phyloP scores from a whole-genome alignment of 1,140 invertebrate species.

The Aphelinus certus region DNA sequence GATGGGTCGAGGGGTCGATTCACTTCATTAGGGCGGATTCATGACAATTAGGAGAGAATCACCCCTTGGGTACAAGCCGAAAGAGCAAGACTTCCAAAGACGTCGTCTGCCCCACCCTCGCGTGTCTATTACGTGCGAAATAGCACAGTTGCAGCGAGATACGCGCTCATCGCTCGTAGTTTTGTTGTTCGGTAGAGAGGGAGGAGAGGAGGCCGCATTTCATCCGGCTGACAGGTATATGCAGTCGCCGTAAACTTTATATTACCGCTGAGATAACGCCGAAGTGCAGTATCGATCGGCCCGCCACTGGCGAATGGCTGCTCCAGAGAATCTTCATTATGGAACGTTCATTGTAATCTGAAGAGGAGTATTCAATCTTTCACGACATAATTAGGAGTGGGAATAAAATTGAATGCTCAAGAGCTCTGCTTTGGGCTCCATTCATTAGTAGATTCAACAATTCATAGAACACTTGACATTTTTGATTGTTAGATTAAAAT shows the following conservation, averaged over 20 bases:
- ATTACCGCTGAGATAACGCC: conserved; percentile 12
- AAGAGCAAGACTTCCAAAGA: conserved; percentile 30
- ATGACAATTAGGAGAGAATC: conserved; percentile 41
- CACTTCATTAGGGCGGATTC: conserved; percentile 47
- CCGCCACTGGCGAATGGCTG: conserved; percentile 29
- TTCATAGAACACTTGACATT: too few species aligned
- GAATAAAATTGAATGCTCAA: conserved; percentile 12
- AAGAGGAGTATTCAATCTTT: conserved; percentile 12
- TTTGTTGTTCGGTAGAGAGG: neutral
- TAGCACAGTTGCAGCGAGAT: conserved; percentile 27
- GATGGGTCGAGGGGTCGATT: conserved; percentile 46
- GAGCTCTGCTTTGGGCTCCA: neutral
- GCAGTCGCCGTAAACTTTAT: conserved; percentile 14
- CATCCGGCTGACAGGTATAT: conserved; percentile 8
- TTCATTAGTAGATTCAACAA: conserved; percentile 3
- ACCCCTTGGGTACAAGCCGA: neutral
- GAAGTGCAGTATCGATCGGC: conserved; percentile 16
- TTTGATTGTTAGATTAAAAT: too few species aligned
- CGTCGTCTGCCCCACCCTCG: conserved; percentile 43
- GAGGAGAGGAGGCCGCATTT: conserved; percentile 38
- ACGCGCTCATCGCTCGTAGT: too few species aligned
- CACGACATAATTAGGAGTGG: conserved; percentile 22
- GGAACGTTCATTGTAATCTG: conserved; percentile 28
- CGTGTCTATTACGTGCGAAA: conserved; percentile 43
- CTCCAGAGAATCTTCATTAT: conserved; percentile 31